phyloP scores from a whole-genome alignment of 2,888 invertebrate genomes.

The Tupiocoris notatus region DNA sequence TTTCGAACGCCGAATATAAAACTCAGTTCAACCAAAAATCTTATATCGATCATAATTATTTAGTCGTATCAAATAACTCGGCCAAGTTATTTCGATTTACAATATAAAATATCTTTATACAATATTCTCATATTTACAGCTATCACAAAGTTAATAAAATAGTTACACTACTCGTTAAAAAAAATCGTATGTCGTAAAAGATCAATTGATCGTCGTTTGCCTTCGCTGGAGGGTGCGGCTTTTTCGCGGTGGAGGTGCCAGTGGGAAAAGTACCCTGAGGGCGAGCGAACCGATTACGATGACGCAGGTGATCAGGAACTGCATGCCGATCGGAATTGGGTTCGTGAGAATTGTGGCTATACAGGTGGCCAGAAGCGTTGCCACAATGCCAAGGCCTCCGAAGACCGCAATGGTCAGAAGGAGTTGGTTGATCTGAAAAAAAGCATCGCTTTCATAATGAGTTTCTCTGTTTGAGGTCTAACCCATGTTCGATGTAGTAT shows the following conservation, averaged over 20 bases:
- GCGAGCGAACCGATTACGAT: slow-evolving; percentile 32
- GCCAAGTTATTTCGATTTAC: slow-evolving; percentile 5
- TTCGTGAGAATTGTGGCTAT: slow-evolving; percentile 21
- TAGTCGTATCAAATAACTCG: slow-evolving; percentile 7
- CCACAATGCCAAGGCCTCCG: slow-evolving; percentile 23
- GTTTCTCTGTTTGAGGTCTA: too few species aligned
- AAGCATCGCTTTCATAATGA: not conserved
- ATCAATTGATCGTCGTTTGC: slow-evolving; percentile 5
- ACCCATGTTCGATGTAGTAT: too few species aligned
- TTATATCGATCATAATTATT: too few species aligned
- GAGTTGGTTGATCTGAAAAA: slow-evolving; percentile 34
- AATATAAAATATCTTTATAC: not conserved
- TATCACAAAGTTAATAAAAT: not conserved
- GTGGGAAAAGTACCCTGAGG: not conserved
- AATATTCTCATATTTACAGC: not conserved
- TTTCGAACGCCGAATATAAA: too few species aligned
- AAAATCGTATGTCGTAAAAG: not conserved
- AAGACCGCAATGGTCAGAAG: slow-evolving; percentile 35
- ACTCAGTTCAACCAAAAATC: too few species aligned
- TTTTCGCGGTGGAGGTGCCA: not conserved
- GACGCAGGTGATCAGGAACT: slow-evolving; percentile 41
- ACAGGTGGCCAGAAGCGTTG: slow-evolving; percentile 30
- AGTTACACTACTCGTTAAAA: not conserved
- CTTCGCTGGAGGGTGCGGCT: not conserved
- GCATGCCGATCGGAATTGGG: slow-evolving; percentile 26